Evolutionary conservation across 2,888 invertebrate genomes (phyloP).

Genomic region (Nomada fabriciana): DNA sequence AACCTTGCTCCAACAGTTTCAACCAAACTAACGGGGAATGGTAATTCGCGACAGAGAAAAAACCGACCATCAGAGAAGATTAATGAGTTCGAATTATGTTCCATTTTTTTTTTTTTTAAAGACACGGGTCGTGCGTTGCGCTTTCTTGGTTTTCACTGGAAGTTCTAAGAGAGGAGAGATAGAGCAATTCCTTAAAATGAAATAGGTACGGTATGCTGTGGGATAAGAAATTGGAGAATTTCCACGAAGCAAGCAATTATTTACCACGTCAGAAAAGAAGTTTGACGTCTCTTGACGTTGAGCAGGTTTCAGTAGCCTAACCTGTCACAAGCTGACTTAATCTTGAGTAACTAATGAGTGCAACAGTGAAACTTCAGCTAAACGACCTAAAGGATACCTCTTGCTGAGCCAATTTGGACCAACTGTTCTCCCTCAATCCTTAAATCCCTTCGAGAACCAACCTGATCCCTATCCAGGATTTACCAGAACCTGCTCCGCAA

Average conservation of each 20-base stretch:
- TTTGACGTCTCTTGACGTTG: background rate
- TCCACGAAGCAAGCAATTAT: background rate
- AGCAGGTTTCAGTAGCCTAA: background rate
- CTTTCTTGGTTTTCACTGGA: no score
- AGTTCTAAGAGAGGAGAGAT: no score
- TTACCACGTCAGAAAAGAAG: background rate
- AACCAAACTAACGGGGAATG: background rate
- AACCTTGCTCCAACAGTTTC: constrained; percentile 25
- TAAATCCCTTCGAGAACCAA: background rate
- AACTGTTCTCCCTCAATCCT: constrained; percentile 1
- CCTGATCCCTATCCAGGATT: constrained; percentile 19
- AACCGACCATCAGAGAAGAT: background rate
- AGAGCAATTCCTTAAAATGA: no score
- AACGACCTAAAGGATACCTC: background rate
- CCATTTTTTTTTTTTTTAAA: no score
- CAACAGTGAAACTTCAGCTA: constrained; percentile 1
- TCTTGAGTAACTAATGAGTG: constrained; percentile 24
- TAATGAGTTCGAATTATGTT: constrained; percentile 16
- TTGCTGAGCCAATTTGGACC: constrained; percentile 5
- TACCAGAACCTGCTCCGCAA: background rate
- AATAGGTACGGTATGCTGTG: no score
- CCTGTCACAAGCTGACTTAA: background rate
- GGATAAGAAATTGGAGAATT: background rate
- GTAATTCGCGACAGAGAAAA: background rate
- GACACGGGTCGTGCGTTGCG: no score